A percentile compares a stretch with the other conserved stretches of the same genome.
phyloP scores from a whole-genome alignment of 2,888 invertebrate species.

The Antheraea assamensis region DNA sequence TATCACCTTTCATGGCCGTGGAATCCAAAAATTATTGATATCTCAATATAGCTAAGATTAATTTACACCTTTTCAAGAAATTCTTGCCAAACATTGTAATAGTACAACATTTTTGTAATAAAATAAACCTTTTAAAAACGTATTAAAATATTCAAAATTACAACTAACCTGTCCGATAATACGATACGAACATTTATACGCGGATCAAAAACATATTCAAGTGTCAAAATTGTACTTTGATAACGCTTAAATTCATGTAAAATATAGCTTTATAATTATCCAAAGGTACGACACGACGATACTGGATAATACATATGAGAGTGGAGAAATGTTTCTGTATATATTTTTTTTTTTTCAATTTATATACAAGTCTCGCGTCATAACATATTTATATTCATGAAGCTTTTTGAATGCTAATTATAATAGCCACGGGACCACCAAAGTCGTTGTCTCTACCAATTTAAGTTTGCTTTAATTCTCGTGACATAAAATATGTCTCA shows the following conservation, averaged over 20 bases:
- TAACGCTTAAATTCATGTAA: neutral
- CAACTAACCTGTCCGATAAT: slow-evolving; percentile 5
- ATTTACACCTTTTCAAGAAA: neutral
- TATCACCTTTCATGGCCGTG: neutral
- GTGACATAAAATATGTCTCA: slow-evolving; percentile 34
- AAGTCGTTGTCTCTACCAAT: slow-evolving; percentile 49
- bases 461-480: slow-evolving; percentile 40
- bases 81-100: slow-evolving; percentile 1
- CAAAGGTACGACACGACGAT: neutral
- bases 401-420: slow-evolving; percentile 61
- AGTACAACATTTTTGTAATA: neutral
- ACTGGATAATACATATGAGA: slow-evolving; percentile 4
- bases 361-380: neutral
- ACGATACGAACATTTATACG: neutral
- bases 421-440: slow-evolving; percentile 63
- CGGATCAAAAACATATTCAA: slow-evolving; percentile 2
- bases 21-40: slow-evolving; percentile 1
- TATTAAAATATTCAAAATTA: slow-evolving; percentile 7
- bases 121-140: slow-evolving; percentile 4
- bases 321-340: neutral
- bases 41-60: neutral
- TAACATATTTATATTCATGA: slow-evolving; percentile 14
- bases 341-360: neutral
- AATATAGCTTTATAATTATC: slow-evolving; percentile 7
- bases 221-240: neutral